Percentiles rank a stretch among this genome's conserved stretches.
Conservation (phyloP, 2,888 invertebrate species). For the Perizoma affinitatum region DNA sequence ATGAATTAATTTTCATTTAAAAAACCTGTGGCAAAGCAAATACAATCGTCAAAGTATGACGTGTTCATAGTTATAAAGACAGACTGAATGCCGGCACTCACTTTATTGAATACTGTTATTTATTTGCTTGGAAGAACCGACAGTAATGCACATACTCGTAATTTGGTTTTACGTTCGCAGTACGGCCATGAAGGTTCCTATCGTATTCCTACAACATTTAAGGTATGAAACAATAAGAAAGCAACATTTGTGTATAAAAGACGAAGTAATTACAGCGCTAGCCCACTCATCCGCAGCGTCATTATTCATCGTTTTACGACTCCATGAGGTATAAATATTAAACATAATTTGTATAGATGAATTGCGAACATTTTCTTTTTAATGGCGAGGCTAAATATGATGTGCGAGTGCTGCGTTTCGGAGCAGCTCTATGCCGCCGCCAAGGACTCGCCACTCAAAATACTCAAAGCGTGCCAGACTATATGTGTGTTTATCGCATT, state of each 20-base stretch:
- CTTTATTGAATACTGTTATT: conserved; percentile 60
- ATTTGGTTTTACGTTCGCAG: conserved; percentile 67
- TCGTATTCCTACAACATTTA: conserved; percentile 72
- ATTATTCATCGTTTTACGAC: conserved; percentile 84
- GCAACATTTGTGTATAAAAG: conserved; percentile 74
- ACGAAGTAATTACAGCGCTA: conserved; percentile 81
- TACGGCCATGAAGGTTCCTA: conserved; percentile 62
- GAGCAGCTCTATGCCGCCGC: conserved; percentile 62
- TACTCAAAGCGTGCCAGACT: conserved; percentile 64
- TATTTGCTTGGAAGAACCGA: conserved; percentile 49
- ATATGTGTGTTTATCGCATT: conserved; percentile 69
- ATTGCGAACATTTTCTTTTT: conserved; percentile 84
- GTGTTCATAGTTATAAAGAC: conserved; percentile 40
- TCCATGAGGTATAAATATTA: conserved; percentile 83
- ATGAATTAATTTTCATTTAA: conserved; percentile 5
- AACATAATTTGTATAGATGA: conserved; percentile 81
- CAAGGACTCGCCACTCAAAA: conserved; percentile 56
- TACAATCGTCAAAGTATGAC: conserved; percentile 26
- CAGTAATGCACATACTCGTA: conserved; percentile 57
- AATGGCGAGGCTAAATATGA: conserved; percentile 81
- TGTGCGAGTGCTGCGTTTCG: conserved; percentile 69
- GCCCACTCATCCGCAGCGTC: conserved; percentile 80
- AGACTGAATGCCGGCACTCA: conserved; percentile 43
- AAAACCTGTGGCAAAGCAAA: conserved; percentile 10
- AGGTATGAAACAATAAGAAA: conserved; percentile 77